A percentile compares a stretch with the other conserved stretches of the same genome.
phyloP scores from a whole-genome alignment of 2,888 invertebrate genomes.

The Lepidochitona cinerea region DNA sequence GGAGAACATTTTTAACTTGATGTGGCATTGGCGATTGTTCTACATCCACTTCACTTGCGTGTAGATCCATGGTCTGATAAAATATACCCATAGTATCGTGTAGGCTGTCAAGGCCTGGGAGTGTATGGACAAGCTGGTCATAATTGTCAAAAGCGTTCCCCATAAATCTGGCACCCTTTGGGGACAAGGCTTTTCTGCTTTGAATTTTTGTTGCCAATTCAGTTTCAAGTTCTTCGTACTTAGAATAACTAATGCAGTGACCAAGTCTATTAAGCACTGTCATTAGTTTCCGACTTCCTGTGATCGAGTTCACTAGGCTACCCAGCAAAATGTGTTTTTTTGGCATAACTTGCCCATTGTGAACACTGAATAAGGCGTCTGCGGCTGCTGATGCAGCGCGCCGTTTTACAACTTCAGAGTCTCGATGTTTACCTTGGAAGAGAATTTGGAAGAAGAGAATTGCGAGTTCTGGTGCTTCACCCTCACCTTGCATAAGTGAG shows the following conservation, averaged over 20 bases:
- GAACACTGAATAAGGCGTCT: conserved; percentile 20
- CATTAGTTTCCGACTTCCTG: conserved; percentile 19
- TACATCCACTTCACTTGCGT: background rate
- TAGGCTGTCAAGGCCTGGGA: conserved; percentile 18
- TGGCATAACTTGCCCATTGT: conserved; percentile 15
- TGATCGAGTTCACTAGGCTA: conserved; percentile 18
- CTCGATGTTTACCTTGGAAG: background rate
- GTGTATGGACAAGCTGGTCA: conserved; percentile 17
- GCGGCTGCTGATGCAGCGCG: conserved; percentile 13
- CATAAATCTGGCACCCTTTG: conserved; percentile 11
- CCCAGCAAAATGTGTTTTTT: conserved; percentile 16
- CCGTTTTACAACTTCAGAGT: conserved; percentile 1
- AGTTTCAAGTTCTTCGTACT: conserved; percentile 15
- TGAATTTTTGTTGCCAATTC: conserved; percentile 6
- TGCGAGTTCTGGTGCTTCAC: background rate
- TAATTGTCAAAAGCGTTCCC: conserved; percentile 25
- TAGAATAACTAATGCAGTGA: conserved; percentile 13
- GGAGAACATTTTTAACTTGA: background rate
- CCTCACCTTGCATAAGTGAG: background rate
- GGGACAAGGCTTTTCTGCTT: background rate
- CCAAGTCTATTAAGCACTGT: conserved; percentile 20
- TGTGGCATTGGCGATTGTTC: background rate
- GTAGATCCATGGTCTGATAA: conserved; percentile 23
- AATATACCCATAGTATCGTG: conserved; percentile 30
- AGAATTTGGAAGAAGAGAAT: background rate